Evolutionary conservation across 2,113 vertebrate genomes (phyloP), one percentile per base, ranked within the genome.

Genomic region (Halichoerus grypus): DNA sequence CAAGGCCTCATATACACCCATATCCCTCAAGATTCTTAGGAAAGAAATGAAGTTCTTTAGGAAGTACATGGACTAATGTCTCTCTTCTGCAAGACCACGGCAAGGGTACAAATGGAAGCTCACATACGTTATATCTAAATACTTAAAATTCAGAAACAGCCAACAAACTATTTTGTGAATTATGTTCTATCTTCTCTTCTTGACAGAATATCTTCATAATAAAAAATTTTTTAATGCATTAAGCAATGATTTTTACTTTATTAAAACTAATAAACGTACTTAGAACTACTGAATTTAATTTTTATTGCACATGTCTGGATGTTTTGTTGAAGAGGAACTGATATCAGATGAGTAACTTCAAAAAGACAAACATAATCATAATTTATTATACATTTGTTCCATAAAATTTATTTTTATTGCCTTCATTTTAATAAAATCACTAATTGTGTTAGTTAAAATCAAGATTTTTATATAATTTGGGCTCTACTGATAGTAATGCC

Each of bases 181-280:
- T 95, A 61, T 61, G 26, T 67, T 85, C 22, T 92, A 55, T 90
- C 5, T 53, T 95, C 51, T 83, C 42, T 55, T 22, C 53, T 42
- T 92, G 7, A 74, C 80, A 81, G 85, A 85, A 46, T 96, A 92
- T 65, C 26, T 59, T 21, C 57, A 79, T 84, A 88, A 94, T 71
- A 85, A 67, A 55, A 74, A 39, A 1, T 13, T 15, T 57, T 53
- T 24, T 33, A 88, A 91, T 77, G 33, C 3, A 36, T 31, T 85
- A 80, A 65, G 42, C 24, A 69, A 71, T 80, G 15, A 72, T 65
- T 94, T 86, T 65, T 57, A 31, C 61, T 15, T 51, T 6, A 65
- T 59, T 80, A 88, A 88, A 95, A 71, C 14, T 67, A 76, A 92
- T 21, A 1, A 51, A 46, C 46, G 53, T 89, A 65, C 26, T 42